These are phyloP conservation scores for Stegostoma tigrinum DNA, from an alignment of 2,113 vertebrate species.

Conservation along the genomic window DNA sequence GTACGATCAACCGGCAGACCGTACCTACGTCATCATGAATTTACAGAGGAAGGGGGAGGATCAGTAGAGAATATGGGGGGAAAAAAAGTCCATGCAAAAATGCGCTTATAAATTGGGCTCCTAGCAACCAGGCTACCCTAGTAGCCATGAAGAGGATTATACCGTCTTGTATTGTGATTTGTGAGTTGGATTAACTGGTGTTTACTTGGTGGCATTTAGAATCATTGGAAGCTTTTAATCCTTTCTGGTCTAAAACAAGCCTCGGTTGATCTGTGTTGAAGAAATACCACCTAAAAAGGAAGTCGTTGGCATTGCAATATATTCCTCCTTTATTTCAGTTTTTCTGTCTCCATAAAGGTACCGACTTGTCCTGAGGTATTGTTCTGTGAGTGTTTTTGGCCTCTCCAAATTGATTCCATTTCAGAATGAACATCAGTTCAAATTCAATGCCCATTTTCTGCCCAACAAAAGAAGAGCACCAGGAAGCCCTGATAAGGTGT, in stretches of 20 bases:
- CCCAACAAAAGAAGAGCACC: not conserved
- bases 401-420: not conserved
- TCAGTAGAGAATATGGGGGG: not conserved
- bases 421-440: not conserved
- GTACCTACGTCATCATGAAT: not conserved
- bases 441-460: not conserved
- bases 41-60: not conserved
- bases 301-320: not conserved
- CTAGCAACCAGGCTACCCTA: conserved; percentile 18
- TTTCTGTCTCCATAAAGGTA: not conserved
- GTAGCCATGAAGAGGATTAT: conserved; percentile 11
- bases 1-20: not conserved
- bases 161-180: not conserved
- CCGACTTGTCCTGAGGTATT: too few species aligned
- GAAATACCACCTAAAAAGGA: not conserved
- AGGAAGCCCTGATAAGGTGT: not conserved
- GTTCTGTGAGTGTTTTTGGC: not conserved
- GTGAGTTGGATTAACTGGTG: conserved; percentile 14
- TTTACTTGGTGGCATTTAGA: not conserved
- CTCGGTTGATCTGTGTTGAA: not conserved
- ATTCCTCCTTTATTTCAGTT: not conserved
- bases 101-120: not conserved
- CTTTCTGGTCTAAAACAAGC: not conserved
- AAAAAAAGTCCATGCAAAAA: not conserved
- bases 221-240: conserved; percentile 1